Evolutionary conservation across 92 coral and sea anemone species (phyloP).

Genomic region (Pocillopora grandis): DNA sequence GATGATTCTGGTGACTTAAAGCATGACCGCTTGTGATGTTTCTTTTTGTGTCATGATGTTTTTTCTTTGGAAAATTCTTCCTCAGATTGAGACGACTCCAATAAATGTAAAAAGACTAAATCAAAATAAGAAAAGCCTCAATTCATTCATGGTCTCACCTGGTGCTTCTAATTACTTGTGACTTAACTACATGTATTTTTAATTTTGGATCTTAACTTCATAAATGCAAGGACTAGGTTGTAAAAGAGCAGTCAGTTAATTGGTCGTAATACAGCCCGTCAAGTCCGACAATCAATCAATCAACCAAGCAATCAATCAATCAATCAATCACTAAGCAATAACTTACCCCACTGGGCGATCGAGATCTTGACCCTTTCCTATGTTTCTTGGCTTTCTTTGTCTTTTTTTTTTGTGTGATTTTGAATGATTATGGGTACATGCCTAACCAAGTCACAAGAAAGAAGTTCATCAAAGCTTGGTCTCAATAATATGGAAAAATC

Average conservation of each 20-base stretch:
- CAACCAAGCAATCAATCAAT: too few relatives aligned
- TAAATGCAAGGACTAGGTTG: too few relatives aligned
- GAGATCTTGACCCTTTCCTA: slow-evolving; percentile 93
- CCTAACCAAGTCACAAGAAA: slow-evolving; percentile 36
- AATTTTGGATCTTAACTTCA: too few relatives aligned
- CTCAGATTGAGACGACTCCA: slow-evolving; percentile 94
- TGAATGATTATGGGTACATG: slow-evolving; percentile 92
- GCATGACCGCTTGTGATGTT: slow-evolving; percentile 90
- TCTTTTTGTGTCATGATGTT: slow-evolving; percentile 88
- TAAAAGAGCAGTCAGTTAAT: too few relatives aligned
- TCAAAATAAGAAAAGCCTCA: background rate
- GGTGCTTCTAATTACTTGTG: too few relatives aligned
- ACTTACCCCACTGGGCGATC: slow-evolving; percentile 81
- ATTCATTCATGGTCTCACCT: too few relatives aligned
- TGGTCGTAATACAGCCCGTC: too few relatives aligned
- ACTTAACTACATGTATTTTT: too few relatives aligned
- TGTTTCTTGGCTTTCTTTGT: slow-evolving; percentile 93
- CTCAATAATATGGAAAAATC: too few relatives aligned
- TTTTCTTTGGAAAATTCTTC: slow-evolving; percentile 67
- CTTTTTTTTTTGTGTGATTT: slow-evolving; percentile 89
- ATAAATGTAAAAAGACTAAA: background rate
- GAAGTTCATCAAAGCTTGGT: too few relatives aligned
- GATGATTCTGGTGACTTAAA: slow-evolving; percentile 85
- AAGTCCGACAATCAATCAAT: too few relatives aligned
- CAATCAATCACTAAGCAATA: background rate